A percentile compares a stretch with the other conserved stretches of the same genome.
phyloP scores from a whole-genome alignment of 2,888 invertebrate genomes.

The Notodonta ziczac region DNA sequence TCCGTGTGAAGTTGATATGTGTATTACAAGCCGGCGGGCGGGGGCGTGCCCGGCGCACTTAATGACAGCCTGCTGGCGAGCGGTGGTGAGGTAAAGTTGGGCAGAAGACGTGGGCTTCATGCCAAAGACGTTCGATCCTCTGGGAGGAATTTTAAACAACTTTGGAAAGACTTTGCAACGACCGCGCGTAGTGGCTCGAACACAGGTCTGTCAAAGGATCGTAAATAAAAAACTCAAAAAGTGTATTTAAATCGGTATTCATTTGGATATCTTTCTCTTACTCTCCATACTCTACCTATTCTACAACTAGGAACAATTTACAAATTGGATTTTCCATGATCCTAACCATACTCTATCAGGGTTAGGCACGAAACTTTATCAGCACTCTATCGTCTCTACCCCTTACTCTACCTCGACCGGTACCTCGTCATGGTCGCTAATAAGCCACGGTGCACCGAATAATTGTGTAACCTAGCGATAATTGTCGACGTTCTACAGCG shows the following conservation, averaged over 20 bases:
- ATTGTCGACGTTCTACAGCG: conserved; percentile 44
- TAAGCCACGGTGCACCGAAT: conserved; percentile 69
- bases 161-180: no score
- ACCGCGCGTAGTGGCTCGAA: no score
- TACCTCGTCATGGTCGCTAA: conserved; percentile 75
- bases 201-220: no score
- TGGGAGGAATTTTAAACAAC: conserved; percentile 2
- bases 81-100: conserved; percentile 2
- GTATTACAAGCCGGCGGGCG: conserved; percentile 59
- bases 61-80: conserved; percentile 35
- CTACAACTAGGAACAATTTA: no score
- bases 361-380: neutral
- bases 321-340: no score
- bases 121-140: conserved; percentile 14
- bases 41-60: conserved; percentile 28
- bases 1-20: conserved; percentile 70
- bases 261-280: no score
- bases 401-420: conserved; percentile 36
- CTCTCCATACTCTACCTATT: no score
- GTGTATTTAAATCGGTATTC: no score
- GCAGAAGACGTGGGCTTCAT: neutral
- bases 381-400: neutral
- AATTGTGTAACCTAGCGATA: conserved; percentile 62
- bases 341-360: no score
- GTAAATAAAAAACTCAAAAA: no score